Percentiles rank a stretch among this genome's conserved stretches.
Evolutionary conservation across 2,888 invertebrate species (phyloP).

Genomic region (Agrochola lota): DNA sequence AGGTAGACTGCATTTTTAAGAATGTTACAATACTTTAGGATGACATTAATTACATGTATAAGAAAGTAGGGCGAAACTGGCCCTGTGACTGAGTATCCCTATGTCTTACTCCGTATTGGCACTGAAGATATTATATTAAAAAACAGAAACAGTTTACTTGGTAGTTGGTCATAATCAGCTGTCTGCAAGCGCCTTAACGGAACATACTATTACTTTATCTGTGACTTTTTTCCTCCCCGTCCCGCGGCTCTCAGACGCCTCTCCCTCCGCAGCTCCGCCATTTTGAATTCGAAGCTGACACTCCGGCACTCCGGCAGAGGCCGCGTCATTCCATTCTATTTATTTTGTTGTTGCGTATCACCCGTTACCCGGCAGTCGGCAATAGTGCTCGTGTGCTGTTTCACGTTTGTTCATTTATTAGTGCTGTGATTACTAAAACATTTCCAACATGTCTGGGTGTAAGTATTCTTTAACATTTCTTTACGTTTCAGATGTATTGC

Average conservation of each 20-base stretch:
- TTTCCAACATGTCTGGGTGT: conserved; percentile 79
- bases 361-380: conserved; percentile 41
- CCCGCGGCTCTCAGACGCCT: conserved; percentile 2
- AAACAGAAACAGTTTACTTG: no score
- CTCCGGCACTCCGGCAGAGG: conserved; percentile 25
- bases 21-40: background rate
- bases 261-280: conserved; percentile 39
- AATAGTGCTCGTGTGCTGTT: conserved; percentile 36
- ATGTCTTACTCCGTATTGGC: background rate
- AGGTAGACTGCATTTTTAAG: background rate
- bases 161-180: background rate
- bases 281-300: conserved; percentile 48
- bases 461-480: conserved; percentile 67
- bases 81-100: background rate
- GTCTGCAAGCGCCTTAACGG: conserved; percentile 3
- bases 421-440: conserved; percentile 40
- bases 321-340: conserved; percentile 57
- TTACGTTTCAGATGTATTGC: background rate
- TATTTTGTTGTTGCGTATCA: conserved; percentile 53
- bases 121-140: background rate
- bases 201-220: conserved; percentile 42
- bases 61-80: background rate
- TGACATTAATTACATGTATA: background rate
- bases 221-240: conserved; percentile 24
- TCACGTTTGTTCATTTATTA: conserved; percentile 29